Conservation (phyloP, 2,113 vertebrate genomes). For the Bettongia penicillata region DNA sequence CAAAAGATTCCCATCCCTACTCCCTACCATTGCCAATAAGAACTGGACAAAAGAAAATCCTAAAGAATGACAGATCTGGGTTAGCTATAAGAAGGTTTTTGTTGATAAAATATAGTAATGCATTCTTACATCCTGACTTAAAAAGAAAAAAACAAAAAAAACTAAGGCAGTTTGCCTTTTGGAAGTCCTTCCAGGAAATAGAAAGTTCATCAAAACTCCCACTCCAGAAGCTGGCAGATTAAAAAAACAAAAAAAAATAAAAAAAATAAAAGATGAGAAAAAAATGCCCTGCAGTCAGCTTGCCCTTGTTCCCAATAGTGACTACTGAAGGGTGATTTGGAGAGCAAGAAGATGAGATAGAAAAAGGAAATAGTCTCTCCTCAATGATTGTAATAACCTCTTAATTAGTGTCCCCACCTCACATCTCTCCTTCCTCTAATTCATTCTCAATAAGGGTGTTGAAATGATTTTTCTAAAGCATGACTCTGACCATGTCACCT, state of each 20-base stretch:
- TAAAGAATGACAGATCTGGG: neutral
- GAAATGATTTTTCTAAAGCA: neutral
- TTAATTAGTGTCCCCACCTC: neutral
- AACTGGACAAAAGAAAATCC: neutral
- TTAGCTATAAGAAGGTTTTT: neutral
- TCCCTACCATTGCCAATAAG: neutral
- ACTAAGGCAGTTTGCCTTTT: neutral
- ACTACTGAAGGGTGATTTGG: neutral
- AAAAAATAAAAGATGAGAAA: neutral
- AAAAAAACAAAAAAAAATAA: neutral
- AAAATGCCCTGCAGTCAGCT: neutral
- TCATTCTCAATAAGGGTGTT: neutral
- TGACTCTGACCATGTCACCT: neutral
- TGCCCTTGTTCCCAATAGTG: neutral
- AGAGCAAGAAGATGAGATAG: neutral
- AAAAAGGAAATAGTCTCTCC: neutral
- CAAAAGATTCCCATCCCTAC: constrained; percentile 43
- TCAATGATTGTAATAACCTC: neutral
- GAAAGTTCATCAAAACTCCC: neutral
- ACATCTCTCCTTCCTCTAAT: neutral
- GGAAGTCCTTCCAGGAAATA: neutral
- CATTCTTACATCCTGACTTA: neutral
- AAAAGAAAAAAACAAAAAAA: neutral
- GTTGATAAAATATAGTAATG: neutral
- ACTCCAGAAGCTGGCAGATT: neutral